Evolutionary conservation across 2,888 invertebrate genomes (phyloP).

Genomic region (Lithophane socia): DNA sequence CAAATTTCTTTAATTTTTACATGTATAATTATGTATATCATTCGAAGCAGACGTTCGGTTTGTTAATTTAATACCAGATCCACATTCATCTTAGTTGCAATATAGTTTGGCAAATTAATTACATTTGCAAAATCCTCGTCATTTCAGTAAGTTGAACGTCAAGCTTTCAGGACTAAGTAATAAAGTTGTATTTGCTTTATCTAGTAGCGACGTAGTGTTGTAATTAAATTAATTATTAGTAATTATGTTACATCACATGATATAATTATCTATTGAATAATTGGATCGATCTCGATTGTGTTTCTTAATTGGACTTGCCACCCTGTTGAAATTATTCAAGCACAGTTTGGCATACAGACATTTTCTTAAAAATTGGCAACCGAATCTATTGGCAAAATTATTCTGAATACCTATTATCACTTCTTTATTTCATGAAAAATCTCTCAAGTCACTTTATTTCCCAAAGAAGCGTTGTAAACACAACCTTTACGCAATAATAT

Average conservation of each 20-base stretch:
- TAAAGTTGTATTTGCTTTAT: constrained; percentile 9
- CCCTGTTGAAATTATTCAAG: constrained; percentile 48
- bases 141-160: neutral
- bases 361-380: constrained; percentile 66
- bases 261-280: constrained; percentile 16
- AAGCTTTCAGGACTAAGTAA: neutral
- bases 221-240: constrained; percentile 17
- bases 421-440: neutral
- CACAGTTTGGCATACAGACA: constrained; percentile 62
- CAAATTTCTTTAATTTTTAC: no score
- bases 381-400: constrained; percentile 3
- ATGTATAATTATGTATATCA: neutral
- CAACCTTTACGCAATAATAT: neutral
- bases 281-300: neutral
- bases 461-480: neutral
- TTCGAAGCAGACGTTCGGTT: neutral
- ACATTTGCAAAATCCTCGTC: neutral
- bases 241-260: constrained; percentile 28
- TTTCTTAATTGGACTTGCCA: constrained; percentile 20
- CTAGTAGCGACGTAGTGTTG: neutral
- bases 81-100: neutral
- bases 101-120: constrained; percentile 3
- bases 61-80: neutral
- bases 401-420: neutral
- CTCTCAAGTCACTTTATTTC: neutral